These are phyloP conservation scores for Panthera uncia DNA, from an alignment of 2,113 vertebrate genomes.

Conservation along the genomic window DNA sequence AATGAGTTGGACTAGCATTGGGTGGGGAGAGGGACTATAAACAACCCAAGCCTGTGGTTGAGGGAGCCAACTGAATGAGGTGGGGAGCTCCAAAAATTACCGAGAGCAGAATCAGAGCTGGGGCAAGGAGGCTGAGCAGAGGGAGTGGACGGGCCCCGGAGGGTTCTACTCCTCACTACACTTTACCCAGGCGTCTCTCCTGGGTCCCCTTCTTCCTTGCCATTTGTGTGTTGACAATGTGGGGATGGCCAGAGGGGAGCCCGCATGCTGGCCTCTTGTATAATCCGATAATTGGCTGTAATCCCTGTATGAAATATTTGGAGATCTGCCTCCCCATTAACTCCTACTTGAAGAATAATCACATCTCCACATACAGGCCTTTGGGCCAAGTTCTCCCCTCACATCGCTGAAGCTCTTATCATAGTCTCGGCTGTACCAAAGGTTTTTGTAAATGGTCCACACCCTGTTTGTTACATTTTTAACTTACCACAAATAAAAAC, in stretches of 20 bases:
- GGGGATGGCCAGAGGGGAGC: conserved; percentile 49
- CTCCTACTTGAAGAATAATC: conserved; percentile 58
- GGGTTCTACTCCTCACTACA: not conserved
- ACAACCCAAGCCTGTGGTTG: not conserved
- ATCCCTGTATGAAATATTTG: conserved; percentile 67
- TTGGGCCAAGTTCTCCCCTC: conserved; percentile 43
- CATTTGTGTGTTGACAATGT: not conserved
- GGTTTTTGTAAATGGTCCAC: not conserved
- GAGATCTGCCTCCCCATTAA: conserved; percentile 64
- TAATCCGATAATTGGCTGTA: conserved; percentile 65
- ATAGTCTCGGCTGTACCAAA: not conserved
- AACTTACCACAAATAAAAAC: not conserved
- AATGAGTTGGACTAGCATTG: not conserved
- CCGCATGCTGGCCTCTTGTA: conserved; percentile 28
- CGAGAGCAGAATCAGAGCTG: not conserved
- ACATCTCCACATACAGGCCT: conserved; percentile 37
- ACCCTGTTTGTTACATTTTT: not conserved
- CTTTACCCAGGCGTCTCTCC: not conserved
- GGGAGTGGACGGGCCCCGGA: fast-evolving
- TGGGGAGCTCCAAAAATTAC: not conserved
- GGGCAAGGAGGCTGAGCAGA: not conserved
- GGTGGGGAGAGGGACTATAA: fast-evolving
- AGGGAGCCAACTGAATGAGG: not conserved
- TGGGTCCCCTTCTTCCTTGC: not conserved
- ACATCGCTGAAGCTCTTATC: not conserved